Evolutionary conservation across 2,888 invertebrate species (phyloP).

Genomic region (Galeopsomyia nigrocyanea): DNA sequence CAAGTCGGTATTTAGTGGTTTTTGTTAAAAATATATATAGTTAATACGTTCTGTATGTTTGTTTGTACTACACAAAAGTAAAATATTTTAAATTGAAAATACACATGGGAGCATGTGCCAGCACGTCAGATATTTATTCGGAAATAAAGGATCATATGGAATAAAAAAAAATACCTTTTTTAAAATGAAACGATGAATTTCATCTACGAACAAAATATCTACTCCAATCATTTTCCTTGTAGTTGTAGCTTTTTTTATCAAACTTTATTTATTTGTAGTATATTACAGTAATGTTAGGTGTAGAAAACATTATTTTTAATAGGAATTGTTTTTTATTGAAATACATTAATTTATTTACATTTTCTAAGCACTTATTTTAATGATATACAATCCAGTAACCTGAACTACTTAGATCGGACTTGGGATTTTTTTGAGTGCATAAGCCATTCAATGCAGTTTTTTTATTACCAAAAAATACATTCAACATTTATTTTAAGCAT

Average conservation of each 20-base stretch:
- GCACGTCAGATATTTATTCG: slow-evolving; percentile 32
- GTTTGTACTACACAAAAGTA: slow-evolving; percentile 51
- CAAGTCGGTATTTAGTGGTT: too few species aligned
- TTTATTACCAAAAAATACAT: too few species aligned
- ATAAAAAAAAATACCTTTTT: slow-evolving; percentile 49
- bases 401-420: too few species aligned
- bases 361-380: slow-evolving; percentile 4
- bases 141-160: slow-evolving; percentile 45
- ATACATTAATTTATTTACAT: slow-evolving; percentile 42
- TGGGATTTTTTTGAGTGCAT: too few species aligned
- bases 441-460: too few species aligned
- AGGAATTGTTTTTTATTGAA: background rate
- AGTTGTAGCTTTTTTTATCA: background rate
- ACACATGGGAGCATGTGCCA: slow-evolving; percentile 36
- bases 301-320: too few species aligned
- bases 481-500: too few species aligned
- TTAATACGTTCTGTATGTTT: slow-evolving; percentile 57
- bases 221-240: background rate
- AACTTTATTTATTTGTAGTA: background rate
- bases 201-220: background rate
- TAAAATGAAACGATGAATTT: slow-evolving; percentile 32
- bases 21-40: too few species aligned
- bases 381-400: slow-evolving; percentile 31
- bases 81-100: too few species aligned
- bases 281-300: too few species aligned